These are phyloP conservation scores for Paraescarpia echinospica DNA, from an alignment of 1,140 invertebrate species.

Conservation along the genomic window DNA sequence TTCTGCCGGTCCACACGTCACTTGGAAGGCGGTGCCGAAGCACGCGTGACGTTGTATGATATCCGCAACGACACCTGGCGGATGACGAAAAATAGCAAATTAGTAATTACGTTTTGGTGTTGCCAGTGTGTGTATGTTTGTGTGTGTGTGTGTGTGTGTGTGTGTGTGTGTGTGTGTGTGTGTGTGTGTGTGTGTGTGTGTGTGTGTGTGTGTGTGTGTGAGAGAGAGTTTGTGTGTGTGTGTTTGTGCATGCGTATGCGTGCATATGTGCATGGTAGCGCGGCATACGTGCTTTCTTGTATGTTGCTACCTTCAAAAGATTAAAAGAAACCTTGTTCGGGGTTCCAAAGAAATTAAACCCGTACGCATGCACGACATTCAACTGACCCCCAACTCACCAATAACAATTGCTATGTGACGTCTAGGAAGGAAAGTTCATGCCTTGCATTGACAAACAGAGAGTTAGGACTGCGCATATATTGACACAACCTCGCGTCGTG, in stretches of 20 bases:
- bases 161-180: no score
- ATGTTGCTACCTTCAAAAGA: no score
- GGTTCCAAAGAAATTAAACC: background rate
- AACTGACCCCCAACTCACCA: background rate
- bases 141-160: no score
- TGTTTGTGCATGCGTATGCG: no score
- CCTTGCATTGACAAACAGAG: background rate
- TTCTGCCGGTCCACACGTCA: background rate
- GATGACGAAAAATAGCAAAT: background rate
- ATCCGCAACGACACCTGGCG: background rate
- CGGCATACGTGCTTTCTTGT: no score
- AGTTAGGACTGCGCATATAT: background rate
- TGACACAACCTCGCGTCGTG: background rate
- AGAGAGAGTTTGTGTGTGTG: no score
- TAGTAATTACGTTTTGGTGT: background rate
- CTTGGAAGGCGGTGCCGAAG: constrained; percentile 19
- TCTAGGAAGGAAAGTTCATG: background rate
- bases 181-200: no score
- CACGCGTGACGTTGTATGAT: constrained; percentile 9
- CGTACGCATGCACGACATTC: background rate
- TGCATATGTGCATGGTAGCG: no score
- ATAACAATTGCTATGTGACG: background rate
- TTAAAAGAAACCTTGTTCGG: no score
- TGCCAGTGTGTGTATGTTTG: no score
- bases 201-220: no score